Conservation (phyloP, 2,113 vertebrate genomes). For the Pagrus major region DNA sequence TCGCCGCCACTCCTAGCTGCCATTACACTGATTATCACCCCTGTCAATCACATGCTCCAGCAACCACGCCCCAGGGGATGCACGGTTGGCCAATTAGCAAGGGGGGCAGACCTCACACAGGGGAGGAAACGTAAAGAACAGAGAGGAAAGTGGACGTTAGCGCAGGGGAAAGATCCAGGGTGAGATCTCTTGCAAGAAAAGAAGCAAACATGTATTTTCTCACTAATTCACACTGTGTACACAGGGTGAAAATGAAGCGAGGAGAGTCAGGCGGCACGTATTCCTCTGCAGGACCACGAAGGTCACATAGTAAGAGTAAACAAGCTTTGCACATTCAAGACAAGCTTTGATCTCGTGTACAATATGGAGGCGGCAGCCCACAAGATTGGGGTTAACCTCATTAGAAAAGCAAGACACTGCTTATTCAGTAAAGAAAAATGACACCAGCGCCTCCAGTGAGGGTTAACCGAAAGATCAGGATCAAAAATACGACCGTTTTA, state of each 20-base stretch:
- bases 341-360: slow-evolving; percentile 37
- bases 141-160: background rate
- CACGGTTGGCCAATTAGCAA: slow-evolving; percentile 66
- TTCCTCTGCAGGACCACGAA: slow-evolving; percentile 30
- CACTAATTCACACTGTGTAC: slow-evolving; percentile 41
- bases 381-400: slow-evolving; percentile 65
- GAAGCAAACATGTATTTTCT: slow-evolving; percentile 36
- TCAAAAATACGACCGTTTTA: slow-evolving; percentile 28
- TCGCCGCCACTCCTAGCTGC: slow-evolving; percentile 22
- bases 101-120: background rate
- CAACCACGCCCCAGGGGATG: slow-evolving; percentile 25
- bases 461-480: slow-evolving; percentile 42
- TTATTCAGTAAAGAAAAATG: slow-evolving; percentile 16
- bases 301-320: slow-evolving; percentile 59
- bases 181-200: background rate
- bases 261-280: slow-evolving; percentile 16
- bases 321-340: slow-evolving; percentile 47
- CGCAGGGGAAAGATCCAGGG: background rate
- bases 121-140: background rate
- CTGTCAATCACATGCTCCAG: slow-evolving; percentile 71
- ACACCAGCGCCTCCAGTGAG: slow-evolving; percentile 10
- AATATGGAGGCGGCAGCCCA: slow-evolving; percentile 32
- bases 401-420: slow-evolving; percentile 29
- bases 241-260: slow-evolving; percentile 56
- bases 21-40: slow-evolving; percentile 78